Conservation (phyloP, 2,888 invertebrate species). For the Rhorus exstirpatorius region DNA sequence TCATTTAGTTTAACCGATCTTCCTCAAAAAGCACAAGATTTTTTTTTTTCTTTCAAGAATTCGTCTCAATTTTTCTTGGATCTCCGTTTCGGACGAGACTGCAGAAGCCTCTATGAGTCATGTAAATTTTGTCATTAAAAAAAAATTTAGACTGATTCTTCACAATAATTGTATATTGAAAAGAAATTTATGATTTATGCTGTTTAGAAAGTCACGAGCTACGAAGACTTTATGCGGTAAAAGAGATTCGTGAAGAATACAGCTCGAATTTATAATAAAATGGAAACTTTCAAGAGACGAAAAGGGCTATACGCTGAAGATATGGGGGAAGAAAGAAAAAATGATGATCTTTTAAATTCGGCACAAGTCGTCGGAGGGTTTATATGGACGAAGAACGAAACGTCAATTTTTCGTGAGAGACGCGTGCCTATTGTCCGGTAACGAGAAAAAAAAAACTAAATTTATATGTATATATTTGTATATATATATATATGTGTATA, state of each 20-base stretch:
- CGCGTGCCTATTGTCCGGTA: conserved; percentile 59
- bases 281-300: not conserved
- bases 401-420: conserved; percentile 64
- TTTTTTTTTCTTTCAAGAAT: no score
- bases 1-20: no score
- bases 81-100: not conserved
- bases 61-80: no score
- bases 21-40: no score
- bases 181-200: conserved; percentile 20
- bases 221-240: not conserved
- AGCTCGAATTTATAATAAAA: conserved; percentile 36
- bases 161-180: no score
- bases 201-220: not conserved
- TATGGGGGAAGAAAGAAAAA: not conserved
- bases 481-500: conserved; percentile 12
- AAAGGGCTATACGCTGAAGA: conserved; percentile 4
- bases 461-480: conserved; percentile 11
- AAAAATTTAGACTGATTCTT: not conserved
- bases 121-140: not conserved
- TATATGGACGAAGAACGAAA: conserved; percentile 53
- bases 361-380: conserved; percentile 16
- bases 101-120: not conserved
- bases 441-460: conserved; percentile 52
- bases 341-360: conserved; percentile 57
- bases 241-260: conserved; percentile 5